Base-by-base conservation (phyloP, 2,797 vertebrate genomes). In the Clarias platycephalus region DNA sequence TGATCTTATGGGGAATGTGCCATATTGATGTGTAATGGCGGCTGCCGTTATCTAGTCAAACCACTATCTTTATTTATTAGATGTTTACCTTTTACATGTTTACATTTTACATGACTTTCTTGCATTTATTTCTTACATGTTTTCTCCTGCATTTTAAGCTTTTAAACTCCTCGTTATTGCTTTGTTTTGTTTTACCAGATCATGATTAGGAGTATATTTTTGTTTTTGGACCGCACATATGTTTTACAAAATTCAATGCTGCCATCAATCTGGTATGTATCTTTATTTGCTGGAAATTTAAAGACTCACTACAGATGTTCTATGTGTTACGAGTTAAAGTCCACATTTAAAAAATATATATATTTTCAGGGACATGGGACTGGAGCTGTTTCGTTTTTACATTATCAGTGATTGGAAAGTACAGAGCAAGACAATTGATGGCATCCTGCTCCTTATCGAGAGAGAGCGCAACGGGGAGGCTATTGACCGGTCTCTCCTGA, bases 211-310 rank as follows among this genome's bases (percentile, higher is more conserved):
- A 98, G 98, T 96, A 99, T 99, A 94, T 99, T 99, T 95, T 95
- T 99, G 92, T 99, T 99, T 95, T 94, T 99, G 97, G 98, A 99
- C 92, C 97, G 98, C 92, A 99, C 98, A 86, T 99, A 99, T 0
- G 98, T 99, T 92, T 97, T 99, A 94, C 98, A 99, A 93, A 99
- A 99, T 94, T 99, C 98, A 92, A 98, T 99, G 98, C 95, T 99
- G 91, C 98, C 98, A 84, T 99, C 98, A 70, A 99, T 99, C 94
- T 99, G 98, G 98, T 99, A 94, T 96, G 96, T 93, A 86, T 87
- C 70, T 20, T 63, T 0, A 0, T 31, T 34, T 6, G 0, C 10
- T 72, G 5, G 20, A 63, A 79, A 15, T 70, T 40, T 4, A 15
- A 74, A 40, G 34, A 31, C 15, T 40, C 53, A 57, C 20, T 16